These are phyloP conservation scores for Trachymyrmex septentrionalis DNA, from an alignment of 1,140 invertebrate species.

Conservation along the genomic window DNA sequence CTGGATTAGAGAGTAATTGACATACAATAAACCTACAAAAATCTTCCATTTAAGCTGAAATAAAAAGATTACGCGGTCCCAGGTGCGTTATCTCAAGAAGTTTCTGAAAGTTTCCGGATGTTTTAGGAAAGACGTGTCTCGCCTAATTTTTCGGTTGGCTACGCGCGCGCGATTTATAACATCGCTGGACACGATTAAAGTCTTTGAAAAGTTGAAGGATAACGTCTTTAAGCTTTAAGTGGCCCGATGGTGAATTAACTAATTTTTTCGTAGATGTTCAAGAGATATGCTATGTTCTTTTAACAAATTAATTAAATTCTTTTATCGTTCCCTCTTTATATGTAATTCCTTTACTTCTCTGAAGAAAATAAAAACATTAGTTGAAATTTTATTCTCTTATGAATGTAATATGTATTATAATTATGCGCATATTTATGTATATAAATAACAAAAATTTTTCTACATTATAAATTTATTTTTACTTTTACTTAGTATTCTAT, in stretches of 20 bases:
- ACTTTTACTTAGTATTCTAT: not conserved
- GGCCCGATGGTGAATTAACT: not conserved
- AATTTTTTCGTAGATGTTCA: not conserved
- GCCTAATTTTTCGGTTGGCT: conserved; percentile 66
- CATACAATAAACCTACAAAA: not conserved
- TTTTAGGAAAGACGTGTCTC: conserved; percentile 60
- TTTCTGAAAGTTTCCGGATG: conserved; percentile 71
- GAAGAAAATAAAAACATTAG: not conserved
- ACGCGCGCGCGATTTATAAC: conserved; percentile 54
- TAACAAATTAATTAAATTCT: not conserved
- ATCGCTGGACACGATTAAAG: not conserved
- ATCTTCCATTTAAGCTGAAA: conserved; percentile 25
- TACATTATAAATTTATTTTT: not conserved
- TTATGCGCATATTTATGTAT: not conserved
- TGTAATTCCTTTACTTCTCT: not conserved
- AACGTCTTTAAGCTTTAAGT: not conserved
- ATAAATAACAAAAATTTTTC: not conserved
- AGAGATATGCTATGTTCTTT: not conserved
- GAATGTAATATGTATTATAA: conserved; percentile 7
- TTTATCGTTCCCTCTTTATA: not conserved
- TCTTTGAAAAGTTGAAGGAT: conserved; percentile 7
- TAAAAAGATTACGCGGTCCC: conserved; percentile 61
- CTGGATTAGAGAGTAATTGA: too few species aligned
- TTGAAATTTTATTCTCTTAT: not conserved
- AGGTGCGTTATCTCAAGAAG: conserved; percentile 75